Evolutionary conservation across 1,140 invertebrate species (phyloP).

Genomic region (Macrostomum lignano): DNA sequence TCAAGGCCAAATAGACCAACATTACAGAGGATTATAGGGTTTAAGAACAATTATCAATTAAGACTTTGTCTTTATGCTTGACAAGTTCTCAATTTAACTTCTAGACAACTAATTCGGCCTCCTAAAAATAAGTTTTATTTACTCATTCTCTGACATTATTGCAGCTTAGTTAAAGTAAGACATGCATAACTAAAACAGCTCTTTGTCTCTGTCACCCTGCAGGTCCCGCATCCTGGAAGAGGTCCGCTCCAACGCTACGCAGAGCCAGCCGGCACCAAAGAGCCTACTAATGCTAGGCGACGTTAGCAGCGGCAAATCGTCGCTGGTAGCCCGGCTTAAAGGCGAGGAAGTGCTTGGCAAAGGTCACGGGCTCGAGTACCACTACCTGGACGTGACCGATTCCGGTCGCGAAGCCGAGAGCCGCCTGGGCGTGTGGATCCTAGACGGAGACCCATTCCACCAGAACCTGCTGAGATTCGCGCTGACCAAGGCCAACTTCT

Average conservation of each 20-base stretch:
- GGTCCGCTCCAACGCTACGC: slow-evolving; percentile 2
- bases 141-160: no score
- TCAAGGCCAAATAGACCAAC: no score
- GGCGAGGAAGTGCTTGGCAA: slow-evolving; percentile 81
- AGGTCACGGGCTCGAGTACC: slow-evolving; percentile 84
- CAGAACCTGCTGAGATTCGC: slow-evolving; percentile 66
- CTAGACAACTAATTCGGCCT: no score
- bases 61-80: no score
- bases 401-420: slow-evolving; percentile 87
- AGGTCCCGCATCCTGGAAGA: slow-evolving; percentile 1
- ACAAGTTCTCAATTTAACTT: no score
- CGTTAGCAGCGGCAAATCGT: slow-evolving; percentile 84
- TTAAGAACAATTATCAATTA: no score
- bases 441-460: slow-evolving; percentile 77
- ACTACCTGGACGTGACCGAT: slow-evolving; percentile 86
- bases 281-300: slow-evolving; percentile 32
- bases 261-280: slow-evolving; percentile 6
- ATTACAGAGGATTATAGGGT: no score
- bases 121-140: no score
- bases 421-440: slow-evolving; percentile 66
- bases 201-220: not conserved
- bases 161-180: no score
- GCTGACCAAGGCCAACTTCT: slow-evolving; percentile 56
- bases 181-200: no score
- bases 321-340: slow-evolving; percentile 49